Evolutionary conservation across 1,140 invertebrate species (phyloP).

Genomic region (Conopomorpha cramerella): DNA sequence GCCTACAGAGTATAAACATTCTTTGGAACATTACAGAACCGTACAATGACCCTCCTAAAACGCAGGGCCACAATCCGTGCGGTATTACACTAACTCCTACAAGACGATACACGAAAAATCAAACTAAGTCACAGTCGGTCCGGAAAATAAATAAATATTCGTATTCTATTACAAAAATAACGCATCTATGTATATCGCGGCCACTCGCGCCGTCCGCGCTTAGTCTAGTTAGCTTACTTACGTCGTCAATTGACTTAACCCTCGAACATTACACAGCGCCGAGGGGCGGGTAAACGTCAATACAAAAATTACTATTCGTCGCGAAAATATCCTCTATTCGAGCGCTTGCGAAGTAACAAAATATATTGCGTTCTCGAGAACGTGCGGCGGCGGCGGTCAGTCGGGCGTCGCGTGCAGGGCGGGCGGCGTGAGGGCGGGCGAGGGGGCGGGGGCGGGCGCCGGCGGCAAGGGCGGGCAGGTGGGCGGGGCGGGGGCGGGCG

Average conservation of each 20-base stretch:
- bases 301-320: too few relatives aligned
- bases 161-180: conserved; percentile 59
- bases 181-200: conserved; percentile 40
- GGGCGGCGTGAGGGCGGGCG: conserved; percentile 5
- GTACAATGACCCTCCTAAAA: conserved; percentile 51
- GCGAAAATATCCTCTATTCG: too few relatives aligned
- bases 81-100: conserved; percentile 34
- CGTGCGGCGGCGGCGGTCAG: background rate
- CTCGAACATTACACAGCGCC: too few relatives aligned
- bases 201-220: conserved; percentile 45
- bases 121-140: conserved; percentile 33
- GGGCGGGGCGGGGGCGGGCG: conserved; percentile 15
- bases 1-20: conserved; percentile 47
- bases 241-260: too few relatives aligned
- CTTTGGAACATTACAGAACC: conserved; percentile 55
- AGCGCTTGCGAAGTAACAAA: too few relatives aligned
- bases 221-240: too few relatives aligned
- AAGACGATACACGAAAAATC: conserved; percentile 43
- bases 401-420: background rate
- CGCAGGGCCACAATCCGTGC: conserved; percentile 47
- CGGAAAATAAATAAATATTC: conserved; percentile 55
- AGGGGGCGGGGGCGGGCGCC: conserved; percentile 8
- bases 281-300: too few relatives aligned
- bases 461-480: conserved; percentile 6
- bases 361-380: background rate